These are phyloP conservation scores for Leucosticte australis DNA, from an alignment of 2,113 vertebrate species.

Conservation along the genomic window DNA sequence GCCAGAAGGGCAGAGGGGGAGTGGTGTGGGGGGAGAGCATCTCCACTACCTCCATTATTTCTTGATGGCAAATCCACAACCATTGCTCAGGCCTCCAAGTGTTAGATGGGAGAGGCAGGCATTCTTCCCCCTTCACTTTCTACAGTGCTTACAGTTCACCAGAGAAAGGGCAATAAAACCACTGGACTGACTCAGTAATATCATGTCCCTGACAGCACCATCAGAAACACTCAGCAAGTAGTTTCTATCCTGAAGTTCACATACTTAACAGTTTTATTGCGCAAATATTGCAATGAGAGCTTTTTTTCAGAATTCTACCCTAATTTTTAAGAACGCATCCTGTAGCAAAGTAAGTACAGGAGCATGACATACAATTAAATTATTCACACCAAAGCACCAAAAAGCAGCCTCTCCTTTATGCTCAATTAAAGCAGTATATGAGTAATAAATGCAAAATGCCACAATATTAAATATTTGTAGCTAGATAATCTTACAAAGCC, in stretches of 20 bases:
- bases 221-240: background rate
- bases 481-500: constrained; percentile 32
- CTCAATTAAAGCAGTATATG: constrained; percentile 9
- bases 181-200: background rate
- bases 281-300: background rate
- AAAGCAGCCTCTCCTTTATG: background rate
- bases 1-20: background rate
- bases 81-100: background rate
- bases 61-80: background rate
- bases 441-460: constrained; percentile 29
- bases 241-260: background rate
- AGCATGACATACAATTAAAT: background rate
- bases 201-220: background rate
- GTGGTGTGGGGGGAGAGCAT: background rate
- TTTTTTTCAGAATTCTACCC: background rate
- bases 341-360: background rate
- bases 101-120: background rate
- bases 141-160: background rate
- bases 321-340: background rate
- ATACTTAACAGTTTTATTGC: background rate
- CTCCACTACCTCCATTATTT: background rate
- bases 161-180: background rate
- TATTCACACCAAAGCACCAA: background rate
- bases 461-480: constrained; percentile 25
- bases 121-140: background rate